Conservation (phyloP, 2,797 vertebrate genomes). For the Cossypha polioptera region DNA sequence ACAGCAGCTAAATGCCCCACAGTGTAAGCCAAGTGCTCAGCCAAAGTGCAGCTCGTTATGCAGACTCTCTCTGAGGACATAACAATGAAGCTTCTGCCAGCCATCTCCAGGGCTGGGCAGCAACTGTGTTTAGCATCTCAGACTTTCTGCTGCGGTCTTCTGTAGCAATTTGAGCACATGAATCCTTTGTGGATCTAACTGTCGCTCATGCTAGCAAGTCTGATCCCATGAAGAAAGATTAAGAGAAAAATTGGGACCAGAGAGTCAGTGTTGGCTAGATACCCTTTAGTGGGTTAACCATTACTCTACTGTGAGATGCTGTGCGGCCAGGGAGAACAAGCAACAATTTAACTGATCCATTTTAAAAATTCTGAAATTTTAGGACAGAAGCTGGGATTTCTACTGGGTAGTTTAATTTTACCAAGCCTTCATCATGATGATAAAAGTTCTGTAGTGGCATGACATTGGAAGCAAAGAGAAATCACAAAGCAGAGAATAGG, state of each 20-base stretch:
- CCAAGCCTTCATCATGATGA: background rate
- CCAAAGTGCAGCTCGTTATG: background rate
- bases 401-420: background rate
- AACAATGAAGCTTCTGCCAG: background rate
- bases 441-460: background rate
- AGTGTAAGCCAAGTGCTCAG: background rate
- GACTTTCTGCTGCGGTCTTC: background rate
- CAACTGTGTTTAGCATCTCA: background rate
- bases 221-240: background rate
- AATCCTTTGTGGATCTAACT: background rate
- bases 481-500: background rate
- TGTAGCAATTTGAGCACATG: background rate
- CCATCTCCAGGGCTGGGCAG: background rate
- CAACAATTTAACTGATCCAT: background rate
- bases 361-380: background rate
- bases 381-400: background rate
- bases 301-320: background rate
- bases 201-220: background rate
- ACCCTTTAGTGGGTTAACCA: background rate
- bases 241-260: background rate
- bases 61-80: background rate
- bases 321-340: background rate
- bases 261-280: background rate
- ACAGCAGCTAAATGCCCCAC: background rate
- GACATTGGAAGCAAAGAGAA: background rate